Evolutionary conservation across 2,113 vertebrate genomes (phyloP).

Genomic region (Gymnarchus niloticus): DNA sequence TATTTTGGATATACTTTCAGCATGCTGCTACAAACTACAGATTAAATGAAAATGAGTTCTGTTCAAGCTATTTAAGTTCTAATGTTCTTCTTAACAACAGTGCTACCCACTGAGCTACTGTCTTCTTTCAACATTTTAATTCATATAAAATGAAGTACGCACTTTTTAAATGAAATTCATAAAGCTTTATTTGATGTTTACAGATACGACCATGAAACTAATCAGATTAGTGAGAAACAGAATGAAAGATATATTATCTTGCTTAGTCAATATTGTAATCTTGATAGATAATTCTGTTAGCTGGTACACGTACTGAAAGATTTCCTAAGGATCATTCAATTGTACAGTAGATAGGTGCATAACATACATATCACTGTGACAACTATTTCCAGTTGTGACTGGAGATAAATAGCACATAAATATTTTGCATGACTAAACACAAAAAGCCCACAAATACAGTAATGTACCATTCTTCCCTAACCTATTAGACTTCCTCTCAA

Average conservation of each 20-base stretch:
- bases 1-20: neutral
- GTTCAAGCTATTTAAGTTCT: neutral
- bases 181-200: neutral
- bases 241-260: neutral
- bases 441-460: neutral
- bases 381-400: neutral
- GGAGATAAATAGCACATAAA: neutral
- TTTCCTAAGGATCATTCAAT: neutral
- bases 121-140: neutral
- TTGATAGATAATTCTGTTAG: neutral
- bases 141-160: neutral
- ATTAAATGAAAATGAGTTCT: neutral
- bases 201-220: neutral
- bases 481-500: neutral
- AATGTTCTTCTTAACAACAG: neutral
- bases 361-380: neutral
- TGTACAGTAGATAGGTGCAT: neutral
- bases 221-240: neutral
- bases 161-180: too few relatives aligned
- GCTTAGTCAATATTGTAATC: neutral
- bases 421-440: neutral
- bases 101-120: neutral
- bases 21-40: neutral
- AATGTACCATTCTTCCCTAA: neutral
- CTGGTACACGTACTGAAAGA: neutral